Evolutionary conservation across 2,888 invertebrate genomes (phyloP).

Genomic region (Pseudolycoriella hygida): DNA sequence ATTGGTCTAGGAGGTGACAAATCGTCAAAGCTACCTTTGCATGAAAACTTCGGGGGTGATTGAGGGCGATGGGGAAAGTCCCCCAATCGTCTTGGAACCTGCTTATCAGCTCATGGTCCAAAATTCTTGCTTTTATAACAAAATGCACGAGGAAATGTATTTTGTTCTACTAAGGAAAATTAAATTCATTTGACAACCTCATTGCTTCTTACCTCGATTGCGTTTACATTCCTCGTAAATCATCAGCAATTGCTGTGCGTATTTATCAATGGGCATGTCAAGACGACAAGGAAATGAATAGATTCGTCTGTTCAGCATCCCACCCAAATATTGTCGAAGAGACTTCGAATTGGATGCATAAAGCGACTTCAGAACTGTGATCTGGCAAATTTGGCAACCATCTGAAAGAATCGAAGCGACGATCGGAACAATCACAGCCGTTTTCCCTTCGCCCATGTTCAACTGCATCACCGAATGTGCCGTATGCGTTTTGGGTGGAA

Average conservation of each 20-base stretch:
- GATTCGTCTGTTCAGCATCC: constrained; percentile 1
- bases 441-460: constrained; percentile 6
- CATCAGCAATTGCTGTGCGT: not conserved
- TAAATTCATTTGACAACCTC: too few relatives aligned
- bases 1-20: too few relatives aligned
- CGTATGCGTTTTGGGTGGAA: not conserved
- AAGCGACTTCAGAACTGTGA: constrained; percentile 1
- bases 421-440: constrained; percentile 2
- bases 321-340: not conserved
- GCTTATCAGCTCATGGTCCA: too few relatives aligned
- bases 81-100: too few relatives aligned
- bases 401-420: not conserved
- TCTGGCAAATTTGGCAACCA: not conserved
- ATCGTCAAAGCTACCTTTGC: too few relatives aligned
- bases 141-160: too few relatives aligned
- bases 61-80: too few relatives aligned
- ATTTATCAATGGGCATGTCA: not conserved
- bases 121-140: too few relatives aligned
- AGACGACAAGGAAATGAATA: constrained; percentile 2
- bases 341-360: not conserved
- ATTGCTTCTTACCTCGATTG: not conserved
- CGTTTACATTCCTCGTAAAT: constrained; percentile 2
- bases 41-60: too few relatives aligned
- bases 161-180: too few relatives aligned
- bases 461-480: constrained; percentile 5